These are phyloP conservation scores for Opisthograptis luteolata DNA, from an alignment of 2,888 invertebrate genomes.

Conservation along the genomic window DNA sequence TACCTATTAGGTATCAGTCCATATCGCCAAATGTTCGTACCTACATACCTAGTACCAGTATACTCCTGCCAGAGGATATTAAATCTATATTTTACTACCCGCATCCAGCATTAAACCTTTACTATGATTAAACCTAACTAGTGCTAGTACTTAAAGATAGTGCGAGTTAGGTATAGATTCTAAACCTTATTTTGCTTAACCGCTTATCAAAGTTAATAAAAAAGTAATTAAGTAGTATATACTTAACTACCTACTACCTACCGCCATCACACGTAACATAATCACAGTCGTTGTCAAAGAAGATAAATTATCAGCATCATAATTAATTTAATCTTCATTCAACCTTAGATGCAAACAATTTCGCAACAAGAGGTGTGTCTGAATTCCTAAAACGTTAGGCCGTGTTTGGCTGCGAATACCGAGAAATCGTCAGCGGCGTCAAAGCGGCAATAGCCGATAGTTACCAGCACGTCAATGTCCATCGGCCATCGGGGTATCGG, in stretches of 20 bases:
- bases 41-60: too few relatives aligned
- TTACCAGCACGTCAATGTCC: constrained; percentile 35
- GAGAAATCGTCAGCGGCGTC: constrained; percentile 31
- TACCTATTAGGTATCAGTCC: too few relatives aligned
- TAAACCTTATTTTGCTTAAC: too few relatives aligned
- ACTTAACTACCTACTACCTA: neutral
- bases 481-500: constrained; percentile 48
- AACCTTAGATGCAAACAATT: constrained; percentile 26
- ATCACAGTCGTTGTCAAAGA: neutral
- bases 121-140: neutral
- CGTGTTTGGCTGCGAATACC: constrained; percentile 33
- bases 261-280: neutral
- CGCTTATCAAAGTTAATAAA: too few relatives aligned
- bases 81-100: neutral
- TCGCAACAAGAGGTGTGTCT: constrained; percentile 34
- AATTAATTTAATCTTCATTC: constrained; percentile 22
- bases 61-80: too few relatives aligned
- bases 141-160: too few relatives aligned
- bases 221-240: too few relatives aligned
- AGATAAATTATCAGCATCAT: constrained; percentile 12
- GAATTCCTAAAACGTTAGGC: constrained; percentile 30
- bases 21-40: too few relatives aligned
- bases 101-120: neutral
- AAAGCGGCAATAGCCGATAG: constrained; percentile 17
- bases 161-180: neutral